Base-by-base conservation (phyloP, 2,113 vertebrate species). In the Peucedramus taeniatus region DNA sequence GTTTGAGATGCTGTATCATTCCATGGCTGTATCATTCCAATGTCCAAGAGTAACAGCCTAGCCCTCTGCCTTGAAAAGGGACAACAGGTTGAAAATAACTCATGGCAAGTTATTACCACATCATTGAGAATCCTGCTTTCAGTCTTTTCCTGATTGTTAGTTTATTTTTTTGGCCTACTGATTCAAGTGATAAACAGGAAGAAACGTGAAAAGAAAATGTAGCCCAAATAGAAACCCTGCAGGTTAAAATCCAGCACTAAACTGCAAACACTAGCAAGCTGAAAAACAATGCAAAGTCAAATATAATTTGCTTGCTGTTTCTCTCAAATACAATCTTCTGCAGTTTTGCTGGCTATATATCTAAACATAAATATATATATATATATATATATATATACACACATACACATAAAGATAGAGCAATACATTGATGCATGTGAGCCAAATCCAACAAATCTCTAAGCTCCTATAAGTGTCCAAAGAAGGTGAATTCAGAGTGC, bases 311-410 rank as follows among this genome's bases (percentile, higher is more conserved):
- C 30, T 76, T 42, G 39, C 40, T 68, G 8, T 54, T 85, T 76
- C 70, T 75, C 31, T 84, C 30, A 56, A 54, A 64, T 28, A 82
- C 0, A 3, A 33, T 53, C 49, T 75, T 56, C 44, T 76, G 49
- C 35, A 54, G n/a, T 68, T 82, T 79, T 89, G 28, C 18, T 68
- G 57, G n/a, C 44, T 19, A 26, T 16, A 33, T 28, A 69, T 11
- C n/a, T n/a, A n/a, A n/a, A n/a, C n/a, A n/a, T n/a, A n/a, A n/a
- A n/a, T n/a, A 44, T 42, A n/a, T 24, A 28, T 6, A 40, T 47
- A 26, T 22, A 54, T 15, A 35, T 57, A 20, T 7, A 68, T 5
- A 68, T 1, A 56, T 1, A n/a, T 0, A 68, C 1, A 51, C 6
- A 61, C 6, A 47, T 6, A 71, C 10, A 63, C 4, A 28, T 35